Percentiles rank a stretch among this genome's conserved stretches.
Conservation (phyloP, 2,113 vertebrate genomes). For the Plotosus lineatus region DNA sequence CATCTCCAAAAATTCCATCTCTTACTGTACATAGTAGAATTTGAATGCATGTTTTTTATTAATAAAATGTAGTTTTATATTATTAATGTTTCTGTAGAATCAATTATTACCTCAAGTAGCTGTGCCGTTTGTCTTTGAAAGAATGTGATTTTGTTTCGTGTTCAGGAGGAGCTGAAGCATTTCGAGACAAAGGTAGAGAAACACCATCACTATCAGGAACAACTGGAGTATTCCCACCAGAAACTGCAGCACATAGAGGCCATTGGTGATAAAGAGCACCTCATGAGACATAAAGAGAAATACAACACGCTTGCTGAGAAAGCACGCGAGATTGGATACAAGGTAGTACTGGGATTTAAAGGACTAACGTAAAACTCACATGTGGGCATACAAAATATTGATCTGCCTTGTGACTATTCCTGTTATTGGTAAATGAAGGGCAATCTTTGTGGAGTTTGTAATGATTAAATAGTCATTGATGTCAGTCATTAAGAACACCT, state of each 20-base stretch:
- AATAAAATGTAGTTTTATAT: too few relatives aligned
- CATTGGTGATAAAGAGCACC: slow-evolving; percentile 83
- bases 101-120: background rate
- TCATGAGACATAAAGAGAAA: slow-evolving; percentile 84
- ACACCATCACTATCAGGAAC: slow-evolving; percentile 93
- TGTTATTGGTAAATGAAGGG: background rate
- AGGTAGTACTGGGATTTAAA: slow-evolving; percentile 72
- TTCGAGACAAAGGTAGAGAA: slow-evolving; percentile 96
- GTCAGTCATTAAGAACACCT: background rate
- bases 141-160: background rate
- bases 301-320: slow-evolving; percentile 83
- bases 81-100: background rate
- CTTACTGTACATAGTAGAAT: background rate
- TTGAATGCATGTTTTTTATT: background rate
- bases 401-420: background rate
- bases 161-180: slow-evolving; percentile 91
- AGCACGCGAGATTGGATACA: slow-evolving; percentile 92
- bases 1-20: background rate
- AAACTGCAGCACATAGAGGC: slow-evolving; percentile 87
- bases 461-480: background rate
- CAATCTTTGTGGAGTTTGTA: background rate
- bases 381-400: background rate
- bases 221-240: slow-evolving; percentile 92
- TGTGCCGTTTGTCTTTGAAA: background rate
- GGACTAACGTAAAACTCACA: background rate